Percentiles rank a stretch among this genome's conserved stretches.
Evolutionary conservation across 2,888 invertebrate species (phyloP).

Genomic region (Meteorus colon): DNA sequence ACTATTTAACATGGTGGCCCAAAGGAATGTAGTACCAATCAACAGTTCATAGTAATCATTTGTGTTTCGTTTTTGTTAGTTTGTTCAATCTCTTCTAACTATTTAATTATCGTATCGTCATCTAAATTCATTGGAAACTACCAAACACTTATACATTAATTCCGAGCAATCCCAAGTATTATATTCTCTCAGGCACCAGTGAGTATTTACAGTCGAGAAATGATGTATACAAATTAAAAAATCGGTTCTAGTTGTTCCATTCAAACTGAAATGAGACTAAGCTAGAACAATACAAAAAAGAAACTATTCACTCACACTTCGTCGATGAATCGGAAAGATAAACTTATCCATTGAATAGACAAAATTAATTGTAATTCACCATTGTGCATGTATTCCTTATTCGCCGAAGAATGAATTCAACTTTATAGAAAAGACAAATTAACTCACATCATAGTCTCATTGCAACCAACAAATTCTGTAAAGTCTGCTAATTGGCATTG

Average conservation of each 20-base stretch:
- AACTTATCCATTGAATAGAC: constrained; percentile 1
- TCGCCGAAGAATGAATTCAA: not conserved
- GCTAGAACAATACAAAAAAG: not conserved
- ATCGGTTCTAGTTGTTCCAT: not conserved
- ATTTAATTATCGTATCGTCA: constrained; percentile 5
- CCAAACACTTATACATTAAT: constrained; percentile 30
- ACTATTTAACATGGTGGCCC: constrained; percentile 45
- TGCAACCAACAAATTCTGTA: constrained; percentile 62
- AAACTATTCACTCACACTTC: constrained; percentile 5
- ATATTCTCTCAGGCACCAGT: constrained; percentile 70
- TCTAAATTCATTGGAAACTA: constrained; percentile 17
- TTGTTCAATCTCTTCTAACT: not conserved
- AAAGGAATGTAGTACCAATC: constrained; percentile 49
- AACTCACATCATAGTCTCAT: constrained; percentile 68
- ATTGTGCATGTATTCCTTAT: constrained; percentile 38
- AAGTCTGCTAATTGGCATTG: constrained; percentile 66
- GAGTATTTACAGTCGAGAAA: constrained; percentile 69
- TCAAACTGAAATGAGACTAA: not conserved
- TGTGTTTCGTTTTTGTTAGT: not conserved
- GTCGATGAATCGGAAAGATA: not conserved
- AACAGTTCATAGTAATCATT: constrained; percentile 14
- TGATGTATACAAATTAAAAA: constrained; percentile 14
- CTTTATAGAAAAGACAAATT: constrained; percentile 14
- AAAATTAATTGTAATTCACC: constrained; percentile 25
- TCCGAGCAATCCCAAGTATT: constrained; percentile 64